Evolutionary conservation across 2,113 vertebrate species (phyloP), one percentile per base, ranked within the genome.

Genomic region (Anhinga rufa): DNA sequence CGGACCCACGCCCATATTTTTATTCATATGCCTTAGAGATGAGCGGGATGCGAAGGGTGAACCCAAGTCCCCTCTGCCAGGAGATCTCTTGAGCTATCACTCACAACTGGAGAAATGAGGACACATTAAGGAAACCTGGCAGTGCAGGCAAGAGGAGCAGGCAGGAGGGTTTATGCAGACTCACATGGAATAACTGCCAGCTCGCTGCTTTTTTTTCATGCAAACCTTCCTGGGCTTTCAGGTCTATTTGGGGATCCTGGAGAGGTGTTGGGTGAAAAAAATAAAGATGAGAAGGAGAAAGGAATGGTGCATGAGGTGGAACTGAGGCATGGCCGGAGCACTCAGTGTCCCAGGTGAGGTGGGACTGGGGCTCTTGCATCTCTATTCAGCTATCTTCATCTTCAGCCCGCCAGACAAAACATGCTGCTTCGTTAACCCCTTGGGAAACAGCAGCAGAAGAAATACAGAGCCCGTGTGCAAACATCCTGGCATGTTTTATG

Each of bases 251-350:
- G 10, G 61, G 16, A 64, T 25, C 38, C 76, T 36, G 19, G 62
- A 68, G 66, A 80, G 32, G 66, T 21, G 52, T 36, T 2, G 6
- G 52, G 38, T 72, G 52, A 28, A 82, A 86, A 83, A 83, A 40
- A 46, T 14, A 69, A 46, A 21, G 58, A 7, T 40, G n/a, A 38
- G 68, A 17, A n/a, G 16, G 72, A 55, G 49, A 64, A 61, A 64
- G 60, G 52, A 65, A 64, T 28, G 4, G 20, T 20, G 8, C 4
- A 9, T 1, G 4, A 46, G 44, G 31, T 42, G 20, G 34, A 22
- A 82, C 2, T 2, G 6, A 18, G 69, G 60, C 46, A 46, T 9
- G 28, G 62, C 38, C 2, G 1, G 26, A n/a, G 9, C 1, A 1
- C 38, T 93, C 48, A 51, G 62, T 16, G 16, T 25, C n/a, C 64